Base-by-base conservation (phyloP, 2,113 vertebrate genomes). In the Sciurus niger region DNA sequence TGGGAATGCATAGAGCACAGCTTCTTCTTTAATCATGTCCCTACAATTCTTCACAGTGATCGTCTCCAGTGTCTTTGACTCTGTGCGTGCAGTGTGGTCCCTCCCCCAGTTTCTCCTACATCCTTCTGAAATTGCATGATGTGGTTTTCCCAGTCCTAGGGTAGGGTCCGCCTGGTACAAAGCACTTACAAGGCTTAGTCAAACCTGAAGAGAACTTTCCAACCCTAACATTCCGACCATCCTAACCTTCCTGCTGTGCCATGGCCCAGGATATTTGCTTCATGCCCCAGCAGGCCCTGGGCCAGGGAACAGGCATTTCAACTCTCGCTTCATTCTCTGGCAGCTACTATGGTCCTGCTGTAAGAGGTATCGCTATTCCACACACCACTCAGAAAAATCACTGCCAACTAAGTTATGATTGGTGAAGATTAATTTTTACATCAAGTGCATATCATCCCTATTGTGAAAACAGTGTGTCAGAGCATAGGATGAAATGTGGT, bases 221-320 rank as follows among this genome's bases (percentile, higher is more conserved):
- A 4, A 55, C 0, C 20, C 12, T 7, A 32, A 37, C 11, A 0
- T 16, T 8, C 58, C 14, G 77, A 46, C 70, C 12, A 0, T 28
- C 63, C 34, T 10, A 5, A 12, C 53, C n/a, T 63, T 46, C 48
- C 76, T 25, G 1, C 84, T 8, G 34, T 20, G 72, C 86, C 37
- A 17, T 63, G 16, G 58, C 40, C 0, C 0, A 28, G 51, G n/a
- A 3, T 70, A 24, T 90, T 80, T 24, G 82, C 65, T n/a, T 83
- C 70, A 12, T 58, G 73, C 24, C 83, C 25, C 5, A 3, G 28
- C 89, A 30, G 14, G 34, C 60, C 89, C 51, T 55, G n/a, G 32
- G 11, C 92, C 30, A 82, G 22, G 10, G 16, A 68, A 92, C 16
- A 32, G 40, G n/a, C 53, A 28, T 13, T 58, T 68, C 78, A 67